phyloP scores from a whole-genome alignment of 2,888 invertebrate genomes.

The Rugalucina vietnamica region DNA sequence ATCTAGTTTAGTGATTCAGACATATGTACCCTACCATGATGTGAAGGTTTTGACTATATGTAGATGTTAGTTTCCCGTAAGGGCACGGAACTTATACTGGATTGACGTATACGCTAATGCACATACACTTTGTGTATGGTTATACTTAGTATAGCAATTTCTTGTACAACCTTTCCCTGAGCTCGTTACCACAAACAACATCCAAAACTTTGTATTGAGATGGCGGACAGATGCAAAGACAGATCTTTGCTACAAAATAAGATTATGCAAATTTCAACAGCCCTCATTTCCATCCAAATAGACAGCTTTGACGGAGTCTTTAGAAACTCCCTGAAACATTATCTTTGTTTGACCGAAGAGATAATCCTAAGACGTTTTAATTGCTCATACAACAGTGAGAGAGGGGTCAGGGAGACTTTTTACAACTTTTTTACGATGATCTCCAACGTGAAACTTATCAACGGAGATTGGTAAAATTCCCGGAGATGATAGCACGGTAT shows the following conservation, averaged over 20 bases:
- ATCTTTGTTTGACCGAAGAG: constrained; percentile 59
- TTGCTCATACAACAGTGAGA: constrained; percentile 59
- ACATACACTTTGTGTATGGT: no score
- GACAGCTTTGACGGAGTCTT: constrained; percentile 1
- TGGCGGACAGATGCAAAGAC: no score
- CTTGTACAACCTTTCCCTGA: no score
- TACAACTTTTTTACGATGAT: constrained; percentile 54
- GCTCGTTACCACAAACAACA: no score
- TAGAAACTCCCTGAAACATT: constrained; percentile 40
- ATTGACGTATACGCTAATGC: no score
- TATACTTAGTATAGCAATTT: no score
- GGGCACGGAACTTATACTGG: no score
- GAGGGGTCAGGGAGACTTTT: constrained; percentile 53
- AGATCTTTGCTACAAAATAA: not conserved
- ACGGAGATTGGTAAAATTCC: constrained; percentile 35
- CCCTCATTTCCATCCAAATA: constrained; percentile 11
- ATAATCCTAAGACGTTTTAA: constrained; percentile 61
- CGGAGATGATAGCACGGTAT: not conserved
- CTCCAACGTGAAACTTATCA: constrained; percentile 54
- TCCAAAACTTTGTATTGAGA: no score
- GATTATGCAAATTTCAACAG: constrained; percentile 12
- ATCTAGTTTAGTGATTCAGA: no score
- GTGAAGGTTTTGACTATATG: no score
- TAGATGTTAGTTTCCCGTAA: no score
- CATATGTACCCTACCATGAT: no score